Evolutionary conservation across 1,140 invertebrate genomes (phyloP), one percentile per base, ranked within the genome.

Genomic region (Ganaspis sp.): DNA sequence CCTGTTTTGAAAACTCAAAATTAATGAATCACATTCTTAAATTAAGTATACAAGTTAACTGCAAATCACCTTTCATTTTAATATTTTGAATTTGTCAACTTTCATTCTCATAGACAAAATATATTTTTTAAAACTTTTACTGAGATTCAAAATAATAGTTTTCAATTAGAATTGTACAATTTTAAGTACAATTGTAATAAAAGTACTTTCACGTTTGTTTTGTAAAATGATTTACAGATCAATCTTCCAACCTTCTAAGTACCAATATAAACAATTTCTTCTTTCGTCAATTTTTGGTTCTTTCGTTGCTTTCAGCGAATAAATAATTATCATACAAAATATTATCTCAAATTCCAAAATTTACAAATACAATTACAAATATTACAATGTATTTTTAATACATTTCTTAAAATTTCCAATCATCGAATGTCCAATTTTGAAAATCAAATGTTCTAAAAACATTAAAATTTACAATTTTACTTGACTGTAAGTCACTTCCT

Each of bases 1-100:
- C 58, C 58, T 64, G 21, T 64, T 64, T 64, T 29, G 23, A 29
- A n/a, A 4, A 11, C 15, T 64, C 58, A 29, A 64, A 64, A n/a
- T 64, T 29, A n/a, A 64, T 29, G 23, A 29, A 64, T 29, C 23
- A 26, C 4, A 29, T 64, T 64, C 12, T 11, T 29, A 64, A 64
- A 29, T 64, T 64, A 64, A 64, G 58, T 64, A 64, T 64, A n/a
- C 12, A 17, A 49, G 45, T 49, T 49, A 8, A 49, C 45, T 49
- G 12, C 23, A 64, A 64, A 12, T 64, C 23, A n/a, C 58, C n/a
- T 12, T 15, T n/a, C n/a, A n/a, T n/a, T n/a, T n/a, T n/a, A n/a
- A n/a, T n/a, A n/a, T n/a, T n/a, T n/a, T n/a, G n/a, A n/a, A n/a
- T n/a, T n/a, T n/a, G n/a, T n/a, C n/a, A n/a, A n/a, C 23, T 15